These are phyloP conservation scores for human DNA, from an alignment of 2,113 vertebrate species.

Conservation along the genomic window DNA sequence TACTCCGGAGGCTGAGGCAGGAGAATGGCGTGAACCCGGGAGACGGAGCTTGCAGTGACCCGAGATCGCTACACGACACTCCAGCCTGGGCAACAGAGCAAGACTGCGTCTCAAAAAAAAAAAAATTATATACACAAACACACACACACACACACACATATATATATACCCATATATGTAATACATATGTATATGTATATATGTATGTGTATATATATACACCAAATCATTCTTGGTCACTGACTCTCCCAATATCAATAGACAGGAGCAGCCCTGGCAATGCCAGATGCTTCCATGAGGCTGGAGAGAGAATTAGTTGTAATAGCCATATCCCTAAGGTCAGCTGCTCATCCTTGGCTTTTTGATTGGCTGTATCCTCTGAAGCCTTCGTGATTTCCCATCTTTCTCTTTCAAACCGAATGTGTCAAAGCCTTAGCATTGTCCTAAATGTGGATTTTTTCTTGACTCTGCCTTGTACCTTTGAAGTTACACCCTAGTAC, in stretches of 20 bases:
- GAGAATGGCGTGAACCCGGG: too few species aligned
- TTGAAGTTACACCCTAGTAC: neutral
- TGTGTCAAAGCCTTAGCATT: neutral
- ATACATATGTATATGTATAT: too few species aligned
- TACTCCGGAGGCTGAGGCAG: too few species aligned
- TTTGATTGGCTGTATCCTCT: neutral
- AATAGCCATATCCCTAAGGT: neutral
- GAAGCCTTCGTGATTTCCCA: rapidly evolving
- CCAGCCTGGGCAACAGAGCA: too few species aligned
- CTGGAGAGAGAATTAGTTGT: neutral
- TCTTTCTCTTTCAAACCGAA: neutral
- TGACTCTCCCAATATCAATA: too few species aligned
- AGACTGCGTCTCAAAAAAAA: too few species aligned
- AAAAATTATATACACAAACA: too few species aligned
- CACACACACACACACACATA: too few species aligned
- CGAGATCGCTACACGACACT: too few species aligned
- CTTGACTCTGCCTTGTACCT: neutral
- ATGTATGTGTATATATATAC: neutral
- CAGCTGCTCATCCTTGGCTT: neutral
- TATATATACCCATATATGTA: too few species aligned
- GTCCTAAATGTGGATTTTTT: neutral
- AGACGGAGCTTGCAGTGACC: too few species aligned
- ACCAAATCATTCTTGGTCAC: neutral
- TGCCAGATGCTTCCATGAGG: neutral
- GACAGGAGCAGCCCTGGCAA: neutral